Evolutionary conservation across 2,888 invertebrate genomes (phyloP).

Genomic region (Pasiphila rectangulata): DNA sequence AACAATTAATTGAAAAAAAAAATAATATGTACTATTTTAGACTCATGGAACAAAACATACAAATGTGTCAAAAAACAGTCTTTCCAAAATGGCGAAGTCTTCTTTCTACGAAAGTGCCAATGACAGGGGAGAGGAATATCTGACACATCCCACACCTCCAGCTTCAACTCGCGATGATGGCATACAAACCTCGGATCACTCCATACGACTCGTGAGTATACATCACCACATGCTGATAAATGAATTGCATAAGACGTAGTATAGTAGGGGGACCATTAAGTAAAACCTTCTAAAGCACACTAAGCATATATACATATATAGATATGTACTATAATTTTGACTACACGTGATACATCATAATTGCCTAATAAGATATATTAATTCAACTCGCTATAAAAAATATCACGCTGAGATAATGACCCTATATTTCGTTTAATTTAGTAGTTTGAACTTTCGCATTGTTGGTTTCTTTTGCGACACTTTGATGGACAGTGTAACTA

Average conservation of each 20-base stretch:
- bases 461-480: not conserved
- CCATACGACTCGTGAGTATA: conserved; percentile 56
- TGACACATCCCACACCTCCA: not conserved
- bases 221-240: conserved; percentile 14
- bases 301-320: too few relatives aligned
- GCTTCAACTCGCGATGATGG: conserved; percentile 3
- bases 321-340: too few relatives aligned
- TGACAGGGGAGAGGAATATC: conserved; percentile 7
- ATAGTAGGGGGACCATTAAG: too few relatives aligned
- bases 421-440: too few relatives aligned
- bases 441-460: too few relatives aligned
- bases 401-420: too few relatives aligned
- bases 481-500: conserved; percentile 4
- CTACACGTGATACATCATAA: too few relatives aligned
- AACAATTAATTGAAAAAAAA: too few relatives aligned
- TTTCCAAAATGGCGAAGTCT: conserved; percentile 5
- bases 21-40: too few relatives aligned
- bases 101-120: conserved; percentile 10
- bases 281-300: too few relatives aligned
- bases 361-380: too few relatives aligned
- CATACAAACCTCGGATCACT: conserved; percentile 55
- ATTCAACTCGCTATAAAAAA: too few relatives aligned
- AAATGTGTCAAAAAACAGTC: conserved; percentile 13
- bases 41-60: not conserved
- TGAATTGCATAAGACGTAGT: conserved; percentile 25